These are phyloP conservation scores for Hydrochoerus hydrochaeris DNA, from an alignment of 2,113 vertebrate species.

Conservation along the genomic window DNA sequence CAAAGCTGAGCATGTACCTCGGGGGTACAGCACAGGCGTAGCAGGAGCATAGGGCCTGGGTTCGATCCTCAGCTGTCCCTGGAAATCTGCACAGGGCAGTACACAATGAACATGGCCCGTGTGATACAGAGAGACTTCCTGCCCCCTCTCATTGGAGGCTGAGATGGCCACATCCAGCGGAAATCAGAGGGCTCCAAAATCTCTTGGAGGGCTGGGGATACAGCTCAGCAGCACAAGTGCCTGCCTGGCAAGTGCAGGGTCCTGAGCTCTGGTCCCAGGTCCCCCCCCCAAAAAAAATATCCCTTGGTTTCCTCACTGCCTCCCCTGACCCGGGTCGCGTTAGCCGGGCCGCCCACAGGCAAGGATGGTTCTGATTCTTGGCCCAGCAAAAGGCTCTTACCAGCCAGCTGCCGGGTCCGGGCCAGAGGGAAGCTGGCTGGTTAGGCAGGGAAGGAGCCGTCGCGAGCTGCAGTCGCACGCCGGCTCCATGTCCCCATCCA, in stretches of 20 bases:
- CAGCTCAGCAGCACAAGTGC: no score
- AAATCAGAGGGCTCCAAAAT: fast-evolving
- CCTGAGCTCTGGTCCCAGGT: no score
- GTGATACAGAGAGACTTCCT: no score
- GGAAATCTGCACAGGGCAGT: no score
- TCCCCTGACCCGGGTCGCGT: background rate
- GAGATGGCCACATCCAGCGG: fast-evolving
- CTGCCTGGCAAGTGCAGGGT: no score
- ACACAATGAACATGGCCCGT: no score
- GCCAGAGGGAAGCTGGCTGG: background rate
- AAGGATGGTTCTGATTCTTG: background rate
- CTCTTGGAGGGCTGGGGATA: no score
- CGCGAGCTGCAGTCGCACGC: background rate
- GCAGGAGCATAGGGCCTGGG: background rate
- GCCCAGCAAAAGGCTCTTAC: background rate
- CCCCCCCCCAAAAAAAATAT: no score
- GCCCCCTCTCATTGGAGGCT: background rate
- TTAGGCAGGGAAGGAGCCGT: background rate
- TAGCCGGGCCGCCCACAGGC: no score
- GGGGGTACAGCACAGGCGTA: background rate
- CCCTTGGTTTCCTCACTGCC: background rate
- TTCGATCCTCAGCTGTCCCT: background rate
- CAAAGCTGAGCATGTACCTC: background rate
- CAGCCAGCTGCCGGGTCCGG: background rate
- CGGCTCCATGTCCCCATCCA: background rate